A percentile compares a stretch with the other conserved stretches of the same genome.
Evolutionary conservation across 1,140 invertebrate genomes (phyloP).

Genomic region (Venturia canescens): DNA sequence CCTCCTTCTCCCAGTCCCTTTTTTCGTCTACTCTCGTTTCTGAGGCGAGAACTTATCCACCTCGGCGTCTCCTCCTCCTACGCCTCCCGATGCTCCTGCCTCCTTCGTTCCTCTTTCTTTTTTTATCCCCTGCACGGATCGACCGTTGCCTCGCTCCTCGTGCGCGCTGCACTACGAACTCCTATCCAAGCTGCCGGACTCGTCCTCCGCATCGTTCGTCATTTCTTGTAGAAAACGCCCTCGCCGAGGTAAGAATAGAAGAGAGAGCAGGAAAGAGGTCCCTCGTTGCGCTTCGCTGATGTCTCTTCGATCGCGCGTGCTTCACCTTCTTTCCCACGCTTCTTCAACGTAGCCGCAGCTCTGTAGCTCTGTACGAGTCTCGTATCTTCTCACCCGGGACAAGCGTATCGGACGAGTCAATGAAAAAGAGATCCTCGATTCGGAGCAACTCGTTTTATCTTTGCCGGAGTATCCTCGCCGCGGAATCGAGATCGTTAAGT

Average conservation of each 20-base stretch:
- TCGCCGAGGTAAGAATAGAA: neutral
- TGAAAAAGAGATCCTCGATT: neutral
- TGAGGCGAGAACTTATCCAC: conserved; percentile 17
- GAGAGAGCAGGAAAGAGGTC: neutral
- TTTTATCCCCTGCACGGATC: neutral
- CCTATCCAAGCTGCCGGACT: conserved; percentile 32
- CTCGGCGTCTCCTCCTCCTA: conserved; percentile 16
- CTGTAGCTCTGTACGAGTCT: neutral
- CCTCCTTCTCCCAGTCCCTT: neutral
- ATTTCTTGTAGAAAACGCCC: conserved; percentile 31
- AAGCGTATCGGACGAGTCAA: neutral
- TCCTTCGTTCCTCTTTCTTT: conserved; percentile 1
- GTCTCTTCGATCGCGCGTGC: neutral
- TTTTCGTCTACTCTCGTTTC: neutral
- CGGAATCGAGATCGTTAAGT: neutral
- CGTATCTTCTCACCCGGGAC: neutral
- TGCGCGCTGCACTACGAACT: conserved; percentile 37
- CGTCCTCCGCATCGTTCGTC: conserved; percentile 49
- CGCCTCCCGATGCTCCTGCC: neutral
- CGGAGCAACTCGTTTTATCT: neutral
- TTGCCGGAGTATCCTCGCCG: neutral
- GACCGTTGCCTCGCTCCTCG: neutral
- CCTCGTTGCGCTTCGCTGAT: neutral
- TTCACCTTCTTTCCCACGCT: neutral
- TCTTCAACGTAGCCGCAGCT: neutral